Evolutionary conservation across 2,888 invertebrate species (phyloP).

Genomic region (Ischnus inquisitorius): DNA sequence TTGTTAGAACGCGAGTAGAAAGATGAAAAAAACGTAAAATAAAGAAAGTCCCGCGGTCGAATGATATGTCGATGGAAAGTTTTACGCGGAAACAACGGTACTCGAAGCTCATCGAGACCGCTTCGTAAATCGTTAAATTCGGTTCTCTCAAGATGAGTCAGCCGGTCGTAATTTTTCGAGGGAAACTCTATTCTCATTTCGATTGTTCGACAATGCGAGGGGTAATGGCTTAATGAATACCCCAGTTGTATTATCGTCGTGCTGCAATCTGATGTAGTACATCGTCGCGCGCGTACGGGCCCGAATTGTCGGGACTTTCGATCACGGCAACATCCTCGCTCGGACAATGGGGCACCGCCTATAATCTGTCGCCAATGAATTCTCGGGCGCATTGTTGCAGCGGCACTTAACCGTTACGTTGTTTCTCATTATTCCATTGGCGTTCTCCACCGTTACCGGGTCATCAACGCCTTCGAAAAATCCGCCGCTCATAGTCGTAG

Average conservation of each 20-base stretch:
- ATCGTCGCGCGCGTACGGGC: background rate
- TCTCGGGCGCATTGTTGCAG: slow-evolving; percentile 57
- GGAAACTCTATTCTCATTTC: slow-evolving; percentile 5
- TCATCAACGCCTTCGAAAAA: slow-evolving; percentile 22
- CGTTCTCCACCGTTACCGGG: slow-evolving; percentile 74
- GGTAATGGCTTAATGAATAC: slow-evolving; percentile 17
- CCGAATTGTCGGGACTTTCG: slow-evolving; percentile 47
- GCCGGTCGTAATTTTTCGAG: slow-evolving; percentile 12
- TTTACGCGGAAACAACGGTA: slow-evolving; percentile 35
- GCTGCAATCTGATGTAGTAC: too few species aligned
- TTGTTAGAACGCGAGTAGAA: background rate
- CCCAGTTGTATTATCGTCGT: background rate
- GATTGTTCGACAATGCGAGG: background rate
- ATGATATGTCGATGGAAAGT: slow-evolving; percentile 14
- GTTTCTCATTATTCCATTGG: slow-evolving; percentile 73
- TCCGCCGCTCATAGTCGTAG: background rate
- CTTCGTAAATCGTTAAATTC: slow-evolving; percentile 19
- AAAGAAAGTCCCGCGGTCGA: background rate
- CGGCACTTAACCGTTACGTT: slow-evolving; percentile 79
- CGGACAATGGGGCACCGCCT: slow-evolving; percentile 20
- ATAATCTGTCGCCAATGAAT: slow-evolving; percentile 18
- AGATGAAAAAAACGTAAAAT: background rate
- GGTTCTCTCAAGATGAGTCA: background rate
- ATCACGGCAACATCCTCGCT: slow-evolving; percentile 27
- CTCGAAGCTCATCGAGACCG: slow-evolving; percentile 7